Conservation (phyloP, 2,797 vertebrate genomes). For the Pipistrellus kuhlii region DNA sequence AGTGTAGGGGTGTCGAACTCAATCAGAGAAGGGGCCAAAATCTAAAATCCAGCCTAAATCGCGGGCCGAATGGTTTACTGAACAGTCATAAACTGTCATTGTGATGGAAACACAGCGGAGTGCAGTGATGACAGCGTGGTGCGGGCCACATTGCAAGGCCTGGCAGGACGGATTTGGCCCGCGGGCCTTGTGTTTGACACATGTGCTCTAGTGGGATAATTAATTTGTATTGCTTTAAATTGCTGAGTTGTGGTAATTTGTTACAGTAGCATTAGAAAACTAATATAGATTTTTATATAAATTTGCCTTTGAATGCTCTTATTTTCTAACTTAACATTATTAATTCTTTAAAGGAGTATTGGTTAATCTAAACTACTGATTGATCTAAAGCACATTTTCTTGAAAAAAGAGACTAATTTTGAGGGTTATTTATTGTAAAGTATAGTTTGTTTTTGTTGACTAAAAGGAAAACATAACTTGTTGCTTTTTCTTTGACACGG, state of each 20-base stretch:
- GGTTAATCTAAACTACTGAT: too few species aligned
- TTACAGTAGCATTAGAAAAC: not conserved
- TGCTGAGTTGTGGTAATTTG: not conserved
- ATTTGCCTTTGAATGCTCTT: constrained; percentile 42
- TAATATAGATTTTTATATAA: constrained; percentile 46
- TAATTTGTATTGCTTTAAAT: constrained; percentile 41
- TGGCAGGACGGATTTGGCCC: too few species aligned
- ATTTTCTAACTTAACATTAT: constrained; percentile 13
- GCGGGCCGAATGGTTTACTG: too few species aligned
- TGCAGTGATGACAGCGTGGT: too few species aligned
- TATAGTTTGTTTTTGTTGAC: constrained; percentile 5
- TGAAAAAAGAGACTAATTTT: not conserved
- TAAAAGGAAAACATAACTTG: constrained; percentile 51
- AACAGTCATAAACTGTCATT: too few species aligned
- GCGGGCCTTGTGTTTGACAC: too few species aligned
- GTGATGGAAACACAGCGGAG: too few species aligned
- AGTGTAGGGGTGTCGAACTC: too few species aligned
- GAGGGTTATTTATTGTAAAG: not conserved
- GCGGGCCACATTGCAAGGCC: too few species aligned
- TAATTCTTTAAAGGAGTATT: too few species aligned
- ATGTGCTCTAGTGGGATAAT: not conserved
- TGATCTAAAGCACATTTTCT: constrained; percentile 7
- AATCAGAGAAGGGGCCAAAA: too few species aligned
- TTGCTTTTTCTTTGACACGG: constrained; percentile 8
- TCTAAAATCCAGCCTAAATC: too few species aligned